Evolutionary conservation across 2,888 invertebrate genomes (phyloP).

Genomic region (Tridacna gigas): DNA sequence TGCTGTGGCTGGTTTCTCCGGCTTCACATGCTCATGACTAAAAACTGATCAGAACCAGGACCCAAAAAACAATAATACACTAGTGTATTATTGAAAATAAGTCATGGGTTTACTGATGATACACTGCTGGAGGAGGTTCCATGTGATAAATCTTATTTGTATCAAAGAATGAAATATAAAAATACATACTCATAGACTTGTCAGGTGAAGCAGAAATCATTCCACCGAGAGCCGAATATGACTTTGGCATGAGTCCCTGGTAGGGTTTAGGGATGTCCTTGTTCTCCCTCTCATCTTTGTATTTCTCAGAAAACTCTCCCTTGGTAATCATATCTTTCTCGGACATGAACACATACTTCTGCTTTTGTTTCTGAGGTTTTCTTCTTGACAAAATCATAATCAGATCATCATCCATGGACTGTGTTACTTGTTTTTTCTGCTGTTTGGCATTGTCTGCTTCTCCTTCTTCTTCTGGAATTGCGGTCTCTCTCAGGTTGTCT

Average conservation of each 20-base stretch:
- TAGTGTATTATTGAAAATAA: no score
- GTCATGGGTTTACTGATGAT: no score
- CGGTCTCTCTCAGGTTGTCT: constrained; percentile 35
- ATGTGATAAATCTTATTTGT: neutral
- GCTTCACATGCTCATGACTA: no score
- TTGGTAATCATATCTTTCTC: constrained; percentile 73
- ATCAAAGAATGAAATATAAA: neutral
- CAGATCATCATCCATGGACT: constrained; percentile 65
- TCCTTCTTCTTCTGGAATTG: constrained; percentile 38
- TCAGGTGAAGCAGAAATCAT: constrained; percentile 38
- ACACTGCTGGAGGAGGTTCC: no score
- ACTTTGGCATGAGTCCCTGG: constrained; percentile 64
- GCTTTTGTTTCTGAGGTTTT: constrained; percentile 50
- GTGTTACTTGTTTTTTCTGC: constrained; percentile 33
- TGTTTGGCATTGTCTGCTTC: neutral
- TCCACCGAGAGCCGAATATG: constrained; percentile 68
- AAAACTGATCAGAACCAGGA: no score
- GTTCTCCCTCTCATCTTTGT: constrained; percentile 67
- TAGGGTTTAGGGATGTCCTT: constrained; percentile 68
- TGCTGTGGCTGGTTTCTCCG: no score
- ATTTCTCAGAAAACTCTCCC: constrained; percentile 76
- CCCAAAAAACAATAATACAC: no score
- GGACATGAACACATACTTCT: constrained; percentile 78
- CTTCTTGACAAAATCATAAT: constrained; percentile 61
- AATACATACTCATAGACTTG: constrained; percentile 13